These are phyloP conservation scores for Eutolmus rufibarbis DNA, from an alignment of 2,888 invertebrate species.

Conservation along the genomic window DNA sequence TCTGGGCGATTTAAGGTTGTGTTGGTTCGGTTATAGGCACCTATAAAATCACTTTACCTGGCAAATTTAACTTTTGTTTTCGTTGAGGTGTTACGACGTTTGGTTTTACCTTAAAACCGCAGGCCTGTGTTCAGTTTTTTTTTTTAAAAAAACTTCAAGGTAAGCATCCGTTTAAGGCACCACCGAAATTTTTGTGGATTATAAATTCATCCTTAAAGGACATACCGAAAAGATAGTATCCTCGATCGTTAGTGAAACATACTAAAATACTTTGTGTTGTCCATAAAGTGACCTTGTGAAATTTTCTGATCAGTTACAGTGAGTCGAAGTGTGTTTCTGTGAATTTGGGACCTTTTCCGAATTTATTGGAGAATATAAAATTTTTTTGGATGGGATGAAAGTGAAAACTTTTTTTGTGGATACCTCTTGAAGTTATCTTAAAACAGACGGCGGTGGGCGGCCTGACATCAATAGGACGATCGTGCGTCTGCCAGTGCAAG, in stretches of 20 bases:
- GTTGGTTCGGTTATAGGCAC: constrained; percentile 53
- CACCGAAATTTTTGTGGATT: constrained; percentile 20
- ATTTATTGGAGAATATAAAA: not conserved
- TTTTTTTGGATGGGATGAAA: not conserved
- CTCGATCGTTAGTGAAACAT: not conserved
- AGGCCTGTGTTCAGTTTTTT: constrained; percentile 23
- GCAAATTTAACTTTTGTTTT: constrained; percentile 63
- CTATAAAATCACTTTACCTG: constrained; percentile 68
- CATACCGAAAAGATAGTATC: not conserved
- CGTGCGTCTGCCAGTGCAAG: not conserved
- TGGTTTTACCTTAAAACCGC: constrained; percentile 52
- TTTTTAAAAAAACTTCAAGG: not conserved
- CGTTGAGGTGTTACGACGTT: constrained; percentile 62
- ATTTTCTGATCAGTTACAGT: not conserved
- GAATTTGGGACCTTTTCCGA: not conserved
- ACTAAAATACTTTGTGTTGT: not conserved
- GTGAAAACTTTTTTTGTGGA: not conserved
- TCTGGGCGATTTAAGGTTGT: constrained; percentile 63
- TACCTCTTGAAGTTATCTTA: not conserved
- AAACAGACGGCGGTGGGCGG: not conserved
- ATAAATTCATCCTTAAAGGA: not conserved
- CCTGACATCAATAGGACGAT: not conserved
- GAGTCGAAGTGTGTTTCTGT: not conserved
- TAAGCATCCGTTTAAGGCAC: constrained; percentile 8
- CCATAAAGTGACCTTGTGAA: not conserved